Evolutionary conservation across 2,888 invertebrate genomes (phyloP).

Genomic region (Endomychus coccineus): DNA sequence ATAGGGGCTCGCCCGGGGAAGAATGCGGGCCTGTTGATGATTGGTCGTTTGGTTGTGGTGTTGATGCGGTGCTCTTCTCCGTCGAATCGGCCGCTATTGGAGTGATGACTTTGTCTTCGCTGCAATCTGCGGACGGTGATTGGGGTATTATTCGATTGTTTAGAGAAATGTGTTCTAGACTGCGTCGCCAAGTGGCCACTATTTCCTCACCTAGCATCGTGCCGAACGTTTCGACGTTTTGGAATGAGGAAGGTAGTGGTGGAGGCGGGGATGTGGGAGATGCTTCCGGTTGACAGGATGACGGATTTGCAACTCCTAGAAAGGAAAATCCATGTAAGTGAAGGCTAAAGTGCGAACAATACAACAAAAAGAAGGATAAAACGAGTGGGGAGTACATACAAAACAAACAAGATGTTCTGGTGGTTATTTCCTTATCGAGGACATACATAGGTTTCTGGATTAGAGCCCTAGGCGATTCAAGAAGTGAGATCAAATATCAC

Average conservation of each 20-base stretch:
- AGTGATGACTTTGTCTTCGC: conserved; percentile 43
- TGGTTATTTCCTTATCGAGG: background rate
- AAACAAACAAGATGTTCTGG: background rate
- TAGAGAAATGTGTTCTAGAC: conserved; percentile 51
- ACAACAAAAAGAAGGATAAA: background rate
- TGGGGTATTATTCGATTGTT: conserved; percentile 30
- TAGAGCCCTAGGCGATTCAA: too few relatives aligned
- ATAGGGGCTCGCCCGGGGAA: conserved; percentile 30
- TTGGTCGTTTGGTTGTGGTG: conserved; percentile 45
- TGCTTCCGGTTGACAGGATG: conserved; percentile 16
- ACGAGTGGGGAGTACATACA: background rate
- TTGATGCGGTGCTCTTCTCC: conserved; percentile 44
- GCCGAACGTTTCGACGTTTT: conserved; percentile 65
- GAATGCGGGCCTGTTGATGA: conserved; percentile 28
- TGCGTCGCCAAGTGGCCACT: conserved; percentile 70
- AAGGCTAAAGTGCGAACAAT: background rate
- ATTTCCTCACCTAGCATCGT: conserved; percentile 74
- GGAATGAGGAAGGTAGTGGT: conserved; percentile 51
- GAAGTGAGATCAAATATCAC: too few relatives aligned
- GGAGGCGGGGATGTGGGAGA: conserved; percentile 38
- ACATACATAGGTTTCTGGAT: too few relatives aligned
- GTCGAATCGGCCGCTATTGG: conserved; percentile 41
- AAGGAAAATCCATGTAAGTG: conserved; percentile 17
- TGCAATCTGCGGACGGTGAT: conserved; percentile 31
- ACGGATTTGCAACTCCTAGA: conserved; percentile 32